phyloP scores from a whole-genome alignment of 2,797 vertebrate species.

The Cirrhinus mrigala region DNA sequence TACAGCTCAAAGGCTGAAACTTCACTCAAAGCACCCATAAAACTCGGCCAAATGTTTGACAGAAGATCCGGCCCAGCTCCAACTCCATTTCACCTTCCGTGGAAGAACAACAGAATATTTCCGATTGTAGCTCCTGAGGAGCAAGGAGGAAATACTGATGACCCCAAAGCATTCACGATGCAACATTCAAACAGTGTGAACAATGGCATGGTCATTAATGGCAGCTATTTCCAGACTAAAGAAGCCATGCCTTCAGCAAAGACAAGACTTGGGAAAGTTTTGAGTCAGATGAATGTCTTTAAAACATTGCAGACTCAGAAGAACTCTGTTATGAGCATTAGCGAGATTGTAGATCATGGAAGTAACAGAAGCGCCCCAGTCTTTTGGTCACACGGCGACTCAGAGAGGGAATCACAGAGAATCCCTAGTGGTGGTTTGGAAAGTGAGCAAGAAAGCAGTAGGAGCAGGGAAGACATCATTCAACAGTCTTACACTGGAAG shows the following conservation, averaged over 20 bases:
- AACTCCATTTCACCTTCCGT: slow-evolving; percentile 72
- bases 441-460: slow-evolving; percentile 69
- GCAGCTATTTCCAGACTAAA: slow-evolving; percentile 83
- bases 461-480: slow-evolving; percentile 61
- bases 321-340: slow-evolving; percentile 61
- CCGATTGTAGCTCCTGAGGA: slow-evolving; percentile 77
- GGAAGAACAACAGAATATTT: slow-evolving; percentile 89
- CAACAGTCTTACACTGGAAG: slow-evolving; percentile 68
- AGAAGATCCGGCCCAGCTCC: slow-evolving; percentile 62
- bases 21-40: slow-evolving; percentile 77
- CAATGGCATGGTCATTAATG: slow-evolving; percentile 78
- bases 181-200: slow-evolving; percentile 67
- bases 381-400: slow-evolving; percentile 56
- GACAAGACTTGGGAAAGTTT: slow-evolving; percentile 74
- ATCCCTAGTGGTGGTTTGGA: slow-evolving; percentile 73
- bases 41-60: slow-evolving; percentile 71
- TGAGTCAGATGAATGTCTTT: slow-evolving; percentile 70
- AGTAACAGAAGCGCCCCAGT: slow-evolving; percentile 58
- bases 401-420: slow-evolving; percentile 66
- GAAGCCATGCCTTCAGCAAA: slow-evolving; percentile 69
- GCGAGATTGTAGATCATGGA: slow-evolving; percentile 43
- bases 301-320: slow-evolving; percentile 65
- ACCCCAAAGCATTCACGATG: slow-evolving; percentile 73
- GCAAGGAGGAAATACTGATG: slow-evolving; percentile 60
- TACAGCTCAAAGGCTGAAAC: slow-evolving; percentile 66